A percentile compares a stretch with the other conserved stretches of the same genome.
phyloP scores from a whole-genome alignment of 2,888 invertebrate species.

The Oxystoma pomonae region DNA sequence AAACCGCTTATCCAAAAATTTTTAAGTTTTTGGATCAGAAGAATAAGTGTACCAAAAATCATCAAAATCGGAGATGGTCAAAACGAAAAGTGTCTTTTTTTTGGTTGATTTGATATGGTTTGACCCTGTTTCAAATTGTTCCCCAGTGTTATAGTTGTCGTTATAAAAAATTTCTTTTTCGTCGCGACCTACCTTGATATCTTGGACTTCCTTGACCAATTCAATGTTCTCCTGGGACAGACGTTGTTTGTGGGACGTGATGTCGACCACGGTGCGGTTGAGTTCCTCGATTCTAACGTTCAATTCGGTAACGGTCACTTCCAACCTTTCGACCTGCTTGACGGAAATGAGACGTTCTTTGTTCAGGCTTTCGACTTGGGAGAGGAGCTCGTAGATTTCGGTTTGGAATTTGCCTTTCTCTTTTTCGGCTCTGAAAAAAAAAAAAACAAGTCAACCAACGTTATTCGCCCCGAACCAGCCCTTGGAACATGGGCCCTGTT shows the following conservation, averaged over 20 bases:
- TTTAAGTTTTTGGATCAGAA: too few relatives aligned
- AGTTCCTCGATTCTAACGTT: constrained; percentile 95
- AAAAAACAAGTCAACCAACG: not conserved
- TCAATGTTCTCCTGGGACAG: constrained; percentile 93
- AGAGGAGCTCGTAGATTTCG: constrained; percentile 95
- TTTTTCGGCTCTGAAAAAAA: constrained; percentile 87
- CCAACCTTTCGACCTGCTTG: constrained; percentile 87
- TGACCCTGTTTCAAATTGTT: too few relatives aligned
- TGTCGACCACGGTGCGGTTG: constrained; percentile 95
- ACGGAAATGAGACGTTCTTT: constrained; percentile 84
- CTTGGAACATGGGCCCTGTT: too few relatives aligned
- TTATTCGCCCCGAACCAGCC: too few relatives aligned
- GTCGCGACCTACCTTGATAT: constrained; percentile 69
- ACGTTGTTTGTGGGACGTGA: constrained; percentile 94
- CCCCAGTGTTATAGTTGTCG: too few relatives aligned
- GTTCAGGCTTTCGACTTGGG: constrained; percentile 90
- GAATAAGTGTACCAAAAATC: too few relatives aligned
- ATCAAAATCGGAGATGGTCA: too few relatives aligned
- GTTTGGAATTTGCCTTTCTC: constrained; percentile 98
- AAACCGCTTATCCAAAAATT: too few relatives aligned
- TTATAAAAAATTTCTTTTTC: too few relatives aligned
- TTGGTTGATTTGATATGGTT: too few relatives aligned
- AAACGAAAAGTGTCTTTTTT: too few relatives aligned
- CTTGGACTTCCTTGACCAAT: constrained; percentile 93
- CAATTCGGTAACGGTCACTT: constrained; percentile 86